Evolutionary conservation across 2,113 vertebrate species (phyloP).

Genomic region (Misgurnus anguillicaudatus): DNA sequence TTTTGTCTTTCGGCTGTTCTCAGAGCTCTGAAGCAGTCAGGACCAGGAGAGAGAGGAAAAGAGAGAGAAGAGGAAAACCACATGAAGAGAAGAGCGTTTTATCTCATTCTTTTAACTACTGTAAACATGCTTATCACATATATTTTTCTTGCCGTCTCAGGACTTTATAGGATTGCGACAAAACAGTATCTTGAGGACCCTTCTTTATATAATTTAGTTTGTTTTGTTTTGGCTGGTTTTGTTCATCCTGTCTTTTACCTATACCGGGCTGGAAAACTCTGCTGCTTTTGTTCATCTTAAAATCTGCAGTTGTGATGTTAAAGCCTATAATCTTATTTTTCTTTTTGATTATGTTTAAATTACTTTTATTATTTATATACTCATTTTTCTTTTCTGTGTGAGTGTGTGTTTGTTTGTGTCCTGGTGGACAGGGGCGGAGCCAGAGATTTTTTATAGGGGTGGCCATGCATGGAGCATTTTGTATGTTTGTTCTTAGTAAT

Average conservation of each 20-base stretch:
- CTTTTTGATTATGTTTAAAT: too few relatives aligned
- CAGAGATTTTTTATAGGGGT: too few relatives aligned
- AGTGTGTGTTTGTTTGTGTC: too few relatives aligned
- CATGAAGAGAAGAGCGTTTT: slow-evolving; percentile 7
- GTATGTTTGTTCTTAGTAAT: too few relatives aligned
- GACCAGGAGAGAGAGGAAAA: slow-evolving; percentile 6
- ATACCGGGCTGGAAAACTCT: not conserved
- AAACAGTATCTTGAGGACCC: not conserved
- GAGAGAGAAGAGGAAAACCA: not conserved
- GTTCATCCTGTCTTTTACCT: not conserved
- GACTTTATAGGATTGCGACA: not conserved
- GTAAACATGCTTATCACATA: not conserved
- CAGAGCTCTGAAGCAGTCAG: slow-evolving; percentile 14
- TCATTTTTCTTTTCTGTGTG: too few relatives aligned
- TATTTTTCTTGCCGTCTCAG: not conserved
- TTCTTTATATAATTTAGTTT: not conserved
- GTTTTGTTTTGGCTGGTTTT: not conserved
- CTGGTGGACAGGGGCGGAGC: too few relatives aligned
- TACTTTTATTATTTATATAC: too few relatives aligned
- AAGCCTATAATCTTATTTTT: too few relatives aligned
- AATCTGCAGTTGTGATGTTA: too few relatives aligned
- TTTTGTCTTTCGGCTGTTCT: not conserved
- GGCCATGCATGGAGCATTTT: too few relatives aligned
- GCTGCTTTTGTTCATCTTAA: too few relatives aligned
- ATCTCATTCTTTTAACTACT: slow-evolving; percentile 1